Base-by-base conservation (phyloP, 35 echinoderm and acorn worm genomes). In the Apostichopus japonicus region DNA sequence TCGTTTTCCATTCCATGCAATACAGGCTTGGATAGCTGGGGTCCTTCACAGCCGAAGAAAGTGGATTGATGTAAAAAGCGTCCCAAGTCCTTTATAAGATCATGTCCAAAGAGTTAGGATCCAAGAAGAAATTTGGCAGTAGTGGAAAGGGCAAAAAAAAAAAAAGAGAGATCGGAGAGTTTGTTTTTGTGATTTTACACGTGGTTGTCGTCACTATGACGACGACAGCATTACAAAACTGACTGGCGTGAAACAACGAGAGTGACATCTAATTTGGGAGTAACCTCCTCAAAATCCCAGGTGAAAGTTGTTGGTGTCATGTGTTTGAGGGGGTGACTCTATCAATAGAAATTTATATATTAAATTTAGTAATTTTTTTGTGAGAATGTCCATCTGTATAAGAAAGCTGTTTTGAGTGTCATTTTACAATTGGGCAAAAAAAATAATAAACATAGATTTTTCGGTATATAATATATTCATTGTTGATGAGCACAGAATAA, bases 41-140 rank as follows among this genome's bases (percentile, higher is more conserved):
- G 55, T 57, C 7, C 81, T 23, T 7, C 81, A 13, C 21, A 8
- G 15, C 53, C 16, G 81, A 84, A 84, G 81, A 84, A 84, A 54
- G 51, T 23, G 8, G 81, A 84, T 53, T 53, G 51, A 59, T 58
- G 81, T 57, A 53, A 58, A 19, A 6, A 6, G 6, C 16, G 5
- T 54, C 81, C 22, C n/a, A 53, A 84, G 56, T 52, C 79, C 57
- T 14, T 75, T 21, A 19, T 75, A 57, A 84, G 81, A 58, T 23
- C 81, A 23, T 57, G 53, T 84, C 81, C 81, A 84, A 80, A 80
- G 78, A 80, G 78, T 80, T 44, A 80, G 57, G 81, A 84, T 23
- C 22, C 54, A 57, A 58, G 10, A 58, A 23, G 17, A 54, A 84
- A 22, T 19, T 84, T 21, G 81, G 54, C 81, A 23, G 54, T 57